Evolutionary conservation across 2,797 vertebrate genomes (phyloP).

Genomic region (Pseudopleuronectes americanus): DNA sequence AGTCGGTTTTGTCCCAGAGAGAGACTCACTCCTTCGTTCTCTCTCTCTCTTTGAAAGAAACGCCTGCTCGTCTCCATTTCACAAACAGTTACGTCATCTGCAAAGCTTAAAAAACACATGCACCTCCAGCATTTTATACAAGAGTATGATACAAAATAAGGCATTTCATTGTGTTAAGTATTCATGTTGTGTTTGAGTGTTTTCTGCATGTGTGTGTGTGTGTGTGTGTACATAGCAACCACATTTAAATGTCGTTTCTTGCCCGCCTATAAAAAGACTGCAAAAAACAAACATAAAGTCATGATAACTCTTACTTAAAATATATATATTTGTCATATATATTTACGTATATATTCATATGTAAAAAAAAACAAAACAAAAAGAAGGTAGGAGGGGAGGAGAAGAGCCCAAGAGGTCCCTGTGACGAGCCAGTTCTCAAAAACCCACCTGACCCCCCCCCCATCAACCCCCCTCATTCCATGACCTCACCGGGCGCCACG

Average conservation of each 20-base stretch:
- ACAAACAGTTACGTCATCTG: conserved; percentile 79
- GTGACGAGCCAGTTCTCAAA: conserved; percentile 80
- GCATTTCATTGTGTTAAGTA: conserved; percentile 91
- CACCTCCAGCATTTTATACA: conserved; percentile 97
- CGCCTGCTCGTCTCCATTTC: conserved; percentile 26
- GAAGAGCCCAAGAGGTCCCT: conserved; percentile 76
- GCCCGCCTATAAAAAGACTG: conserved; percentile 99
- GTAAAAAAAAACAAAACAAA: conserved; percentile 86
- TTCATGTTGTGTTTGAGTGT: conserved; percentile 73
- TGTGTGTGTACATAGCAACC: conserved; percentile 83
- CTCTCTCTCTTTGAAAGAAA: conserved; percentile 23
- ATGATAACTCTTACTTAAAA: conserved; percentile 88
- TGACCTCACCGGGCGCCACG: conserved; percentile 96
- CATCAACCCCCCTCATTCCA: conserved; percentile 88
- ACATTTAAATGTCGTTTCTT: conserved; percentile 95
- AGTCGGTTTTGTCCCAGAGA: conserved; percentile 27
- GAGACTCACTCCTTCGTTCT: conserved; percentile 42
- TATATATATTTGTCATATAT: conserved; percentile 88
- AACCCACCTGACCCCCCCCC: conserved; percentile 25
- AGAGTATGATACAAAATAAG: conserved; percentile 99
- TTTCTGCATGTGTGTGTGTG: conserved; percentile 26
- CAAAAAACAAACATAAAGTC: conserved; percentile 96
- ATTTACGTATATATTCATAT: conserved; percentile 88
- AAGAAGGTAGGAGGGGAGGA: conserved; percentile 79
- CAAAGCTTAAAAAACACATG: conserved; percentile 96